Conservation (phyloP, 2,888 invertebrate genomes). For the Sisyra nigra region DNA sequence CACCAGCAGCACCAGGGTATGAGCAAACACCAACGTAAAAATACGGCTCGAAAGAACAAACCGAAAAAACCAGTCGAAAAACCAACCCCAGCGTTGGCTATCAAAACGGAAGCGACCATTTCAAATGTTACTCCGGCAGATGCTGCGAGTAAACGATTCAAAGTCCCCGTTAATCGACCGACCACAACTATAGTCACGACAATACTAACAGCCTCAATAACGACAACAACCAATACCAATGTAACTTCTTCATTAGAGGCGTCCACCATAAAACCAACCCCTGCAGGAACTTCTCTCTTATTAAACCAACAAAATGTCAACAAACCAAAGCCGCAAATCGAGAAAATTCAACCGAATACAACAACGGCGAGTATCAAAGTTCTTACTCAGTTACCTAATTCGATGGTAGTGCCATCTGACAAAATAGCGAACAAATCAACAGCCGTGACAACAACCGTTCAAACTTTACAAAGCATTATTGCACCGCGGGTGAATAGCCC, state of each 20-base stretch:
- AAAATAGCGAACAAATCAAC: background rate
- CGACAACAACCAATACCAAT: constrained; percentile 13
- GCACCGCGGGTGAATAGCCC: constrained; percentile 22
- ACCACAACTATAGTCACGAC: constrained; percentile 10
- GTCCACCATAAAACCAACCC: constrained; percentile 19
- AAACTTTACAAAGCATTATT: constrained; percentile 24
- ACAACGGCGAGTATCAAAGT: background rate
- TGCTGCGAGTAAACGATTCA: constrained; percentile 9
- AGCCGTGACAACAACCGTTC: constrained; percentile 13
- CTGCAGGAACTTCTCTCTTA: constrained; percentile 27
- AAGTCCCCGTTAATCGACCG: constrained; percentile 11
- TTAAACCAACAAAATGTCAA: constrained; percentile 16
- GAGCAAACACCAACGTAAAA: constrained; percentile 35
- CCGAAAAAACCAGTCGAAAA: constrained; percentile 20
- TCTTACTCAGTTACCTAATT: background rate
- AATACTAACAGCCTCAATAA: constrained; percentile 11
- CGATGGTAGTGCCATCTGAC: background rate
- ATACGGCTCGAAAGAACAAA: constrained; percentile 20
- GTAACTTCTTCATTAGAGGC: constrained; percentile 19
- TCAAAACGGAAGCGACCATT: constrained; percentile 14
- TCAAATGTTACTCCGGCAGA: constrained; percentile 7
- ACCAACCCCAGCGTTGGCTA: constrained; percentile 11
- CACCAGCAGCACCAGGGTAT: constrained; percentile 50
- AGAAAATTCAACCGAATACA: constrained; percentile 2
- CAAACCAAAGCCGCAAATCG: background rate